Evolutionary conservation across 2,113 vertebrate species (phyloP).

Genomic region (Bungarus multicinctus): DNA sequence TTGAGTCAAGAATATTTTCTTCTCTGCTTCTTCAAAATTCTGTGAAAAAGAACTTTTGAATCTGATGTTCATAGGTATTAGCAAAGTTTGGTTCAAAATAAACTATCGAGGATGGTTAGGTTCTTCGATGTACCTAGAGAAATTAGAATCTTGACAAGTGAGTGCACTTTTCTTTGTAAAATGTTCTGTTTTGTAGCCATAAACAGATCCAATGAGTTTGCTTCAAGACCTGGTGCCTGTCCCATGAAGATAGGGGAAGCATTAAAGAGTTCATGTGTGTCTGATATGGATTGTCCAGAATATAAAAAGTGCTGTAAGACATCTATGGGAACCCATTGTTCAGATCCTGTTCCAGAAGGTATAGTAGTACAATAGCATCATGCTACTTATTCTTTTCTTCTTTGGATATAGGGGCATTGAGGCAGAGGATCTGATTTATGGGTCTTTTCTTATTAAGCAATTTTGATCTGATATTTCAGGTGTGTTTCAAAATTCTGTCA

Average conservation of each 20-base stretch:
- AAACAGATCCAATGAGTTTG: constrained; percentile 72
- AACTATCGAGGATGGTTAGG: background rate
- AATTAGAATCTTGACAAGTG: background rate
- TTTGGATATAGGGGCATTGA: background rate
- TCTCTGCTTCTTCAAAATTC: background rate
- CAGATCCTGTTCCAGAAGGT: constrained; percentile 65
- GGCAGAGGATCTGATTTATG: constrained; percentile 20
- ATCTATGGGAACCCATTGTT: constrained; percentile 49
- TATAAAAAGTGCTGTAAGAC: constrained; percentile 86
- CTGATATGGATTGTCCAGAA: constrained; percentile 83
- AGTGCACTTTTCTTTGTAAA: background rate
- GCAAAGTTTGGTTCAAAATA: background rate
- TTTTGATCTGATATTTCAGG: background rate
- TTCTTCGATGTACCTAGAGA: background rate
- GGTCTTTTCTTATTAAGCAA: constrained; percentile 13
- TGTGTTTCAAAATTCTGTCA: background rate
- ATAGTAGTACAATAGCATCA: constrained; percentile 21
- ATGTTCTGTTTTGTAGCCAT: constrained; percentile 62
- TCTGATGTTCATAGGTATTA: background rate
- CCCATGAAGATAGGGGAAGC: constrained; percentile 49
- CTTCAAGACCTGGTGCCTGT: constrained; percentile 82
- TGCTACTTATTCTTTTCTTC: background rate
- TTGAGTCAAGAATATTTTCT: background rate
- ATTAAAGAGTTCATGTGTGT: constrained; percentile 61
- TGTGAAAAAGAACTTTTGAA: background rate